Conservation (phyloP, 2,113 vertebrate species). For the Agapornis roseicollis region DNA sequence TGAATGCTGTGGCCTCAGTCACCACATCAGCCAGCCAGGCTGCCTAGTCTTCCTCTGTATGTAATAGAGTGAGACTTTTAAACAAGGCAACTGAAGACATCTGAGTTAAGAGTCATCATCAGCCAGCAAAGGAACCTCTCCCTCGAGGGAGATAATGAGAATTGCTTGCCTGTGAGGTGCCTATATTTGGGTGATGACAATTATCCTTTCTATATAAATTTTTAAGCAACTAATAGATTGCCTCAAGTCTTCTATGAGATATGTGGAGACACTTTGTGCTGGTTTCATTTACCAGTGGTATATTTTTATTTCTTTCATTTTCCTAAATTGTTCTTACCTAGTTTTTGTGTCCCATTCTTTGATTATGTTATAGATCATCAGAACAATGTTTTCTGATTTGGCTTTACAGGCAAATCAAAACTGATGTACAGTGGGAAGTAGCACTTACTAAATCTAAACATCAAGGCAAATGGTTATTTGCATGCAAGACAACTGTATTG, state of each 20-base stretch:
- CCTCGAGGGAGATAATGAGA: neutral
- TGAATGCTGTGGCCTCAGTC: neutral
- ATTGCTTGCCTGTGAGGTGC: neutral
- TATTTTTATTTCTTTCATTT: neutral
- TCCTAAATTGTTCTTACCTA: neutral
- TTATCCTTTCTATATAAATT: neutral
- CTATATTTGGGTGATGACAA: neutral
- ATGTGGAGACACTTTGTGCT: neutral
- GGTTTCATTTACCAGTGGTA: neutral
- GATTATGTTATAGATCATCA: neutral
- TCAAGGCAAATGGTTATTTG: neutral
- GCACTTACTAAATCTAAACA: conserved; percentile 15
- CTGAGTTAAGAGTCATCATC: neutral
- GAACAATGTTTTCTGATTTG: neutral
- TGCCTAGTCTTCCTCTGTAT: neutral
- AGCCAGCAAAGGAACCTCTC: neutral
- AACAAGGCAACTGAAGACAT: neutral
- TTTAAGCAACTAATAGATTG: neutral
- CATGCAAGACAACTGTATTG: neutral
- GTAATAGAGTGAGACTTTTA: neutral
- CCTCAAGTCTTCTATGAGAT: neutral
- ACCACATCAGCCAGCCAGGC: neutral
- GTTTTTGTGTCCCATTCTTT: neutral
- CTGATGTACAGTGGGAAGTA: neutral
- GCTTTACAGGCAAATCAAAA: neutral